Evolutionary conservation across 2,888 invertebrate species (phyloP), one percentile per base, ranked within the genome.

Genomic region (Eupithecia abbreviata): DNA sequence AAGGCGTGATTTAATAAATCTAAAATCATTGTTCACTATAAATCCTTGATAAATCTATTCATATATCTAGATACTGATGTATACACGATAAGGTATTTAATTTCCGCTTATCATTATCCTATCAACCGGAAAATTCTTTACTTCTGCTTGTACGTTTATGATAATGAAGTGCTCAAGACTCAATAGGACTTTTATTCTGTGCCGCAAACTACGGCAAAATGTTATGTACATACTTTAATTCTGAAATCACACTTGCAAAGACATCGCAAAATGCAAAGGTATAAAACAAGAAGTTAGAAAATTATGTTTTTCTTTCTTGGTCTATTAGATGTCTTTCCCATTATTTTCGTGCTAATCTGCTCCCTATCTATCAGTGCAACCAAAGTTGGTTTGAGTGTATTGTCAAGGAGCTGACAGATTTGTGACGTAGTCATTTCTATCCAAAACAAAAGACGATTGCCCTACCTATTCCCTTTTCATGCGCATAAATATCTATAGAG

Each of bases 21-120:
- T 85, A 87, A 85, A 91, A 90, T 91, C 90, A 90, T 87, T 84
- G 88, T 89, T 80, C 80, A 80, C 79, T 81, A 82, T 77, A 83
- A 83, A 81, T 74, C 80, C 73, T 74, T 72, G 89, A 90, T 90
- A 89, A 86, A 72, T 47, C n/a, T 42, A 47, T 68, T 66, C 55
- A 47, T 55, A 58, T 18, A 51, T 15, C 10, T 9, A 10, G 12
- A 4, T 51, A n/a, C 66, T 67, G 43, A 45, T 69, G 69, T 49
- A 69, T 30, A 69, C 30, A 47, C 47, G 69, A 69, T 69, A 69
- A 69, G 30, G 18, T 18, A 18, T 69, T 69, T 69, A 49, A 69
- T 47, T 69, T 47, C 47, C n/a, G n/a, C 69, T 89, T 90, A 92
- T 92, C 90, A 81, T 77, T 75, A 88, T 89, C 87, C 82, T 89